Conservation (phyloP, 2,113 vertebrate genomes). For the Zapus hudsonius region DNA sequence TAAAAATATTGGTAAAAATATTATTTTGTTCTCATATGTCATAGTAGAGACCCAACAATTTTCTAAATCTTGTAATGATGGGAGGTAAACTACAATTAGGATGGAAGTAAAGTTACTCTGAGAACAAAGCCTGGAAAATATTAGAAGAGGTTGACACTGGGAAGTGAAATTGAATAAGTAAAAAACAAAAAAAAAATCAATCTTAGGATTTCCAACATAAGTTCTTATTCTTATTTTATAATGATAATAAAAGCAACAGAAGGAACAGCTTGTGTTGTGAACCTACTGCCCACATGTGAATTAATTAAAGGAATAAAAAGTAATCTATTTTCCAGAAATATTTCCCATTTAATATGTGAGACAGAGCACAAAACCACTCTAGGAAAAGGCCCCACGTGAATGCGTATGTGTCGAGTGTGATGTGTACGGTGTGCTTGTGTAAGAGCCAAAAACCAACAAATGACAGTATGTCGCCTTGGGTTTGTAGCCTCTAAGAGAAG, state of each 20-base stretch:
- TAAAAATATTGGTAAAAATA: background rate
- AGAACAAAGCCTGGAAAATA: background rate
- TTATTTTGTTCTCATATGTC: background rate
- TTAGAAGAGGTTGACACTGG: background rate
- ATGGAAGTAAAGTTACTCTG: background rate
- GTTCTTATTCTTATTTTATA: background rate
- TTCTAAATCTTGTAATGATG: slow-evolving; percentile 31
- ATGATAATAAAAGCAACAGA: background rate
- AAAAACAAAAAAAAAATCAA: background rate
- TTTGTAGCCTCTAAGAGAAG: background rate
- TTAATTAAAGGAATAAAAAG: background rate
- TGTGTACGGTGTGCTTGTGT: background rate
- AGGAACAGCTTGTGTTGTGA: background rate
- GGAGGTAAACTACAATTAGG: background rate
- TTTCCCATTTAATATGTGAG: background rate
- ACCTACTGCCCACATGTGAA: background rate
- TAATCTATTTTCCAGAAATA: background rate
- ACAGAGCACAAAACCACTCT: background rate
- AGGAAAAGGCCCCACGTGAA: background rate
- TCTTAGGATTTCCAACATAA: background rate
- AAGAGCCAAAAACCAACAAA: background rate
- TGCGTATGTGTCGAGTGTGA: no score
- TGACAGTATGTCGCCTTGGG: background rate
- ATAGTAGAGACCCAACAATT: background rate
- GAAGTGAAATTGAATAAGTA: background rate